A percentile compares a stretch with the other conserved stretches of the same genome.
phyloP scores from a whole-genome alignment of 2,888 invertebrate genomes.

The Heliothis peltigera region DNA sequence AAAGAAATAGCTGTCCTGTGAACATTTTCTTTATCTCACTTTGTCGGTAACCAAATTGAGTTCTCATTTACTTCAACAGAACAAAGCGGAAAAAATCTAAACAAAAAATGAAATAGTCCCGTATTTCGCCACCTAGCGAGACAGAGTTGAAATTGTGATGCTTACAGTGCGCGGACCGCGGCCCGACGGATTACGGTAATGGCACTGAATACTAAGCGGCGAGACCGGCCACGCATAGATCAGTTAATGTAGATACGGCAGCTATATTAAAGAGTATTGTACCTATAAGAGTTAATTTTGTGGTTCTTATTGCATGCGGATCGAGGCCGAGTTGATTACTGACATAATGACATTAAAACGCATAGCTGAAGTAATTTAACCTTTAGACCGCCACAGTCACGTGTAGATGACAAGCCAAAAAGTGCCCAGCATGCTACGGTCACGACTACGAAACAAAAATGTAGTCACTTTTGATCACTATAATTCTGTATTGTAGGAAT shows the following conservation, averaged over 20 bases:
- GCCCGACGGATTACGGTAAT: slow-evolving; percentile 73
- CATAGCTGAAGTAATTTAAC: too few species aligned
- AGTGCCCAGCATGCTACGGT: too few species aligned
- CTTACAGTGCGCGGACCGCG: slow-evolving; percentile 67
- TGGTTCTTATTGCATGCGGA: too few species aligned
- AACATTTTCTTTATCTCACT: too few species aligned
- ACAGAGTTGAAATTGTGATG: slow-evolving; percentile 72
- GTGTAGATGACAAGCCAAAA: too few species aligned
- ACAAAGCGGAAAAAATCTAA: slow-evolving; percentile 5
- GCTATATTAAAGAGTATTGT: not conserved
- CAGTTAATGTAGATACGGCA: slow-evolving; percentile 13
- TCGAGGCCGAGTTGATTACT: too few species aligned
- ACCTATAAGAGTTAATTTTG: not conserved
- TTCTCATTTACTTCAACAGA: not conserved
- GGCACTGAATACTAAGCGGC: slow-evolving; percentile 72
- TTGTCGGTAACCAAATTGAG: not conserved
- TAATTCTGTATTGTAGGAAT: too few species aligned
- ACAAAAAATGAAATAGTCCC: slow-evolving; percentile 26
- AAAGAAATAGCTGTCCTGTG: too few species aligned
- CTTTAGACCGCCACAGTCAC: too few species aligned
- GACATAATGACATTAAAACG: too few species aligned
- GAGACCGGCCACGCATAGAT: slow-evolving; percentile 26
- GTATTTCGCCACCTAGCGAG: slow-evolving; percentile 58
- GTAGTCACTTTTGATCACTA: too few species aligned
- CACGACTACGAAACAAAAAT: too few species aligned